These are phyloP conservation scores for Perca schrenkii DNA, from an alignment of 2,113 vertebrate species.

Conservation along the genomic window DNA sequence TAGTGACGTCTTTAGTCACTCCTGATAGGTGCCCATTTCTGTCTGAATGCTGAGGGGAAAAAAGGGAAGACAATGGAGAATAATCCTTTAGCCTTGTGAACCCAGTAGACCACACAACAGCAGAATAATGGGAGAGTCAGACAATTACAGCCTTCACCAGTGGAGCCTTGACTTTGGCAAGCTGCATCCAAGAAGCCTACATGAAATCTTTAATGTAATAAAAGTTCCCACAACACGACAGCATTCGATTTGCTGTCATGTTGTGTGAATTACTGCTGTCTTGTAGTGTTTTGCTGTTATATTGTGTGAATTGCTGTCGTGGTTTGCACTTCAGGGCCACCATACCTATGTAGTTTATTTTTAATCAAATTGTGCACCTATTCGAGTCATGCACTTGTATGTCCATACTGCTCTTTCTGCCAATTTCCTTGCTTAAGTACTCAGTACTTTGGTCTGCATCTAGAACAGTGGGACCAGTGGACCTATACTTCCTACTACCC, in stretches of 20 bases:
- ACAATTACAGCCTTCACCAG: constrained; percentile 25
- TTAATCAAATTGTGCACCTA: background rate
- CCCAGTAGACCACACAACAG: constrained; percentile 22
- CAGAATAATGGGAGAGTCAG: constrained; percentile 9
- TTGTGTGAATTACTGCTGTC: no score
- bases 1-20: background rate
- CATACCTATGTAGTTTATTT: background rate
- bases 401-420: background rate
- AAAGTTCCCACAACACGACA: no score
- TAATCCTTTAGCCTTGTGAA: constrained; percentile 26
- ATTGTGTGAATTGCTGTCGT: no score
- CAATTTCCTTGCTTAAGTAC: background rate
- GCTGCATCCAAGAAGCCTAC: background rate
- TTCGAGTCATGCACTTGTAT: background rate
- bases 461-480: background rate
- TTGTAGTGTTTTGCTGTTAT: no score
- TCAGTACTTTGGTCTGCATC: background rate
- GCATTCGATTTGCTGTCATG: no score
- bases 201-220: background rate
- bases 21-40: constrained; percentile 13
- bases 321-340: no score
- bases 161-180: background rate
- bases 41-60: background rate
- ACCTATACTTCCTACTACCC: background rate
- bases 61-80: background rate